Base-by-base conservation (phyloP, 2,888 invertebrate species). In the Acrobasis repandana region DNA sequence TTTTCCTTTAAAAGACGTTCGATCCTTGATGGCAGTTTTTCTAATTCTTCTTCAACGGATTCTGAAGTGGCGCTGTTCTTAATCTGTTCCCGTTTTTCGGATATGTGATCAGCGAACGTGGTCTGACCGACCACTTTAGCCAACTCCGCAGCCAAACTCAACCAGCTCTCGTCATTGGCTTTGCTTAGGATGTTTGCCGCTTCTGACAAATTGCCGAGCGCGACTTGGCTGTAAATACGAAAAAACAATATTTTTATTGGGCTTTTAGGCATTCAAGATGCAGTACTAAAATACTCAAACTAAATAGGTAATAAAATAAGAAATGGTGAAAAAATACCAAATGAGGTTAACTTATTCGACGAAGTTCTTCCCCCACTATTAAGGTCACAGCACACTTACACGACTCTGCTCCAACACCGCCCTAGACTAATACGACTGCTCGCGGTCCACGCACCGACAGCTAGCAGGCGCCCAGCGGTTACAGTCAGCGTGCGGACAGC, bases 101-200 rank as follows among this genome's bases (percentile, higher is more conserved):
- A 75, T 0, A 91, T 73, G 48, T 86, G 86, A 1, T 81, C 80
- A 0, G 89, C 89, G 61, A 83, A 82, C 0, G 81, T 80, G 34
- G 67, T 74, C 66, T 93, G 93, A 0, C 93, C 93, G 3, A 83
- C 80, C 2, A 83, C 72, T 63, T 90, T 86, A 0, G 95, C 95
- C 38, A 96, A 77, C 56, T 94, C 93, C 0, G 93, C 89, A 0
- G 95, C 95, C 11, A 95, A 76, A 61, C 90, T 84, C 28, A 96
- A 83, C 52, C 87, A 82, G 0, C 90, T 82, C n/a, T 93, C 75
- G 58, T 94, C 92, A 2, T 82, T 83, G 33, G 94, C 87, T 36
- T 93, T 90, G n/a, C 93, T 89, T 33, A 96, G 85, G 1, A 88
- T 70, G 63, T 92, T 87, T 0, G 95, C 94, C 0, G 96, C 96